phyloP scores from a whole-genome alignment of 2,113 vertebrate species.

The Gnathonemus echidnorhynchus region DNA sequence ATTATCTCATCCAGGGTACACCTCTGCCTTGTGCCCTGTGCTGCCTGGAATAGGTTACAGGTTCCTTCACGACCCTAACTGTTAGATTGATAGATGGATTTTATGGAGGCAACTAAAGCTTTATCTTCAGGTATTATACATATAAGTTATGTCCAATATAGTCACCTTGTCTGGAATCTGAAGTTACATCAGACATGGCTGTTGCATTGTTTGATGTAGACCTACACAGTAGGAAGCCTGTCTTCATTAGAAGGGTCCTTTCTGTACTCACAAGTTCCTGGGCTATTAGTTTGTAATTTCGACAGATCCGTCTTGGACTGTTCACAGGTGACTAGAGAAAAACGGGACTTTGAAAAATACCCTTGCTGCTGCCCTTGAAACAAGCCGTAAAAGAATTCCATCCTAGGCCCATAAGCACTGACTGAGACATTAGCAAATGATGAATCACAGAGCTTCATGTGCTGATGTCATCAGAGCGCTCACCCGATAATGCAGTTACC shows the following conservation, averaged over 20 bases:
- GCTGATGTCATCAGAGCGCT: not conserved
- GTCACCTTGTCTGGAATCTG: not conserved
- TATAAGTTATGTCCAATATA: not conserved
- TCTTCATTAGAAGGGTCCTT: not conserved
- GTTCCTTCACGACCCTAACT: not conserved
- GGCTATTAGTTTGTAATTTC: not conserved
- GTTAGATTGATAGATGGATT: not conserved
- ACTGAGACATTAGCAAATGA: not conserved
- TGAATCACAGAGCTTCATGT: not conserved
- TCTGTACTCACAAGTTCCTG: not conserved
- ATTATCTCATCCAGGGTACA: not conserved
- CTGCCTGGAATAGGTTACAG: not conserved
- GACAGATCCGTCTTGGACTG: not conserved
- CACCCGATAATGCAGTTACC: conserved; percentile 37
- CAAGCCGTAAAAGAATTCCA: not conserved
- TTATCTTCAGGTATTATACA: not conserved
- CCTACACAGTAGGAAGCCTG: not conserved
- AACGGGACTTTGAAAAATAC: not conserved
- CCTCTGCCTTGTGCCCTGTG: not conserved
- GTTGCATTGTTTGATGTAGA: not conserved
- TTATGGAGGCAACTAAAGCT: not conserved
- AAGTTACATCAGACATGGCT: not conserved
- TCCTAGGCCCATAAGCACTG: not conserved
- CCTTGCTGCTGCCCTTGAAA: not conserved
- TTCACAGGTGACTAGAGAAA: not conserved